A percentile compares a stretch with the other conserved stretches of the same genome.
Conservation (phyloP, 23 tunicate species). For the Clavelina lepadiformis region DNA sequence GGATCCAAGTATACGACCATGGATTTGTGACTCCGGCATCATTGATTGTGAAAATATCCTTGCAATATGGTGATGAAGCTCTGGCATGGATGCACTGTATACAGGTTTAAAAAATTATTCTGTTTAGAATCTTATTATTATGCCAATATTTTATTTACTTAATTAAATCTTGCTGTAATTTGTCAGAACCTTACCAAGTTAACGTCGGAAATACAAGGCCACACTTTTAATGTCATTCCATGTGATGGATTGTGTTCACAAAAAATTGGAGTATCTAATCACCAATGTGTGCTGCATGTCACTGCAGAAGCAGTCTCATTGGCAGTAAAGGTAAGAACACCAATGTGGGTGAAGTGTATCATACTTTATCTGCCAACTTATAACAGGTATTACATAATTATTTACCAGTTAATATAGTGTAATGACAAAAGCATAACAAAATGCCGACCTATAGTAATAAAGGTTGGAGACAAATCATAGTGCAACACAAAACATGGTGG, state of each 20-base stretch:
- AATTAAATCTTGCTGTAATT: background rate
- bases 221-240: background rate
- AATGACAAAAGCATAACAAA: too few relatives aligned
- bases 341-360: too few relatives aligned
- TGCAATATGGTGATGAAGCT: background rate
- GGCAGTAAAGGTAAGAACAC: background rate
- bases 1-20: background rate
- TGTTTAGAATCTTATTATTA: background rate
- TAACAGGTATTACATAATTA: too few relatives aligned
- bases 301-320: background rate
- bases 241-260: background rate
- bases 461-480: too few relatives aligned
- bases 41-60: background rate
- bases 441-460: too few relatives aligned
- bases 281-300: background rate
- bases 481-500: too few relatives aligned
- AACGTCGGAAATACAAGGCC: background rate
- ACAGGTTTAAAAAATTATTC: background rate
- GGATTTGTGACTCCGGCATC: background rate
- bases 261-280: background rate
- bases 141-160: background rate
- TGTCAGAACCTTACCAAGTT: background rate
- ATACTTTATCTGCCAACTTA: too few relatives aligned
- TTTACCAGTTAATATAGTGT: too few relatives aligned
- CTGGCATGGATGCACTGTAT: background rate